Evolutionary conservation across 1,140 invertebrate species (phyloP).

Genomic region (Drosophila erecta): DNA sequence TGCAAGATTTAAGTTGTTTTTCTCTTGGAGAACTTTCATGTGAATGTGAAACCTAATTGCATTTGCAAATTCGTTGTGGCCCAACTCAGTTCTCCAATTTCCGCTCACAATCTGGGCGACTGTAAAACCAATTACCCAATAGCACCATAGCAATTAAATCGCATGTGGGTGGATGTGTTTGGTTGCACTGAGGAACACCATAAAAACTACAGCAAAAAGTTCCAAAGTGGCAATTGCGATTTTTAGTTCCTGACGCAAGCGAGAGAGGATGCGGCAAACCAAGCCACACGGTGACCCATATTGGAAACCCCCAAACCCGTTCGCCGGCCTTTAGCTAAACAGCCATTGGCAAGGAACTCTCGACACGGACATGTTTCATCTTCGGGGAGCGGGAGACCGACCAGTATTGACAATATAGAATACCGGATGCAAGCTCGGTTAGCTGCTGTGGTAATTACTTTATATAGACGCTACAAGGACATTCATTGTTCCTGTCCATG

Average conservation of each 20-base stretch:
- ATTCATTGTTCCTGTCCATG: slow-evolving; percentile 16
- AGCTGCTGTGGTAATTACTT: slow-evolving; percentile 49
- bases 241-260: slow-evolving; percentile 44
- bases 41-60: background rate
- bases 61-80: slow-evolving; percentile 28
- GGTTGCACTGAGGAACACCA: slow-evolving; percentile 10
- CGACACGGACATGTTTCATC: slow-evolving; percentile 39
- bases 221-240: slow-evolving; percentile 54
- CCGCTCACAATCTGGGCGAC: slow-evolving; percentile 23
- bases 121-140: slow-evolving; percentile 62
- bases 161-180: slow-evolving; percentile 9
- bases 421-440: slow-evolving; percentile 23
- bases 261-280: slow-evolving; percentile 2
- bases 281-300: slow-evolving; percentile 58
- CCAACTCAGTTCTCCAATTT: slow-evolving; percentile 13
- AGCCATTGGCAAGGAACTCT: slow-evolving; percentile 3
- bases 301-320: slow-evolving; percentile 4
- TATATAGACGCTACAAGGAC: slow-evolving; percentile 43
- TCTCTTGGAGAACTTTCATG: background rate
- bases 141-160: slow-evolving; percentile 60
- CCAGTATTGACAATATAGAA: slow-evolving; percentile 36
- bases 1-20: background rate
- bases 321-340: background rate
- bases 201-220: slow-evolving; percentile 41
- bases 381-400: slow-evolving; percentile 10